Evolutionary conservation across 2,888 invertebrate genomes (phyloP).

Genomic region (Phaonia tiefii): DNA sequence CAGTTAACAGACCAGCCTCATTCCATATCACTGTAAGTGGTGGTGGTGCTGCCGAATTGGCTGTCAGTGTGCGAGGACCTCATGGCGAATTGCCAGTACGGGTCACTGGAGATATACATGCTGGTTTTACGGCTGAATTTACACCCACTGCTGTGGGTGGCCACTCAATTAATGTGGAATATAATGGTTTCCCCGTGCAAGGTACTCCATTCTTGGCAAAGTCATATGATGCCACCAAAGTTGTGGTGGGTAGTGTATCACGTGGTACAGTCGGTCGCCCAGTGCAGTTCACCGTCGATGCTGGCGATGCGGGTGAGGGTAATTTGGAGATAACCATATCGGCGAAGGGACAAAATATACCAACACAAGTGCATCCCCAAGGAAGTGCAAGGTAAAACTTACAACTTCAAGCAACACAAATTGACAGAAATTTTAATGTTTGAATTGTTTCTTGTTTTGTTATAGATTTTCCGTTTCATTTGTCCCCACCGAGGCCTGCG

Average conservation of each 20-base stretch:
- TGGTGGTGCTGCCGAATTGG: slow-evolving; percentile 89
- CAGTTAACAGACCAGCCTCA: slow-evolving; percentile 89
- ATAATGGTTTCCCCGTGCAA: slow-evolving; percentile 92
- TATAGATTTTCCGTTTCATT: slow-evolving; percentile 95
- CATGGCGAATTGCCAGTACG: slow-evolving; percentile 92
- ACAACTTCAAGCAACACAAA: neutral
- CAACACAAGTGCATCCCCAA: slow-evolving; percentile 96
- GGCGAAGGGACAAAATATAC: slow-evolving; percentile 94
- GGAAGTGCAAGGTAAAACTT: slow-evolving; percentile 84
- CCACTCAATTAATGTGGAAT: slow-evolving; percentile 94
- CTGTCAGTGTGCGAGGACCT: slow-evolving; percentile 94
- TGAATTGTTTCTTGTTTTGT: neutral
- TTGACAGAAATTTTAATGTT: neutral
- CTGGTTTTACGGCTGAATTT: slow-evolving; percentile 94
- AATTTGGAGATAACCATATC: slow-evolving; percentile 98
- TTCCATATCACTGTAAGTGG: slow-evolving; percentile 89
- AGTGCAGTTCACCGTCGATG: slow-evolving; percentile 97
- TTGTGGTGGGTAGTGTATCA: slow-evolving; percentile 89
- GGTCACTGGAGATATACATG: slow-evolving; percentile 92
- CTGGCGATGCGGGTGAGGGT: slow-evolving; percentile 97
- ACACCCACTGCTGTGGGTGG: slow-evolving; percentile 96
- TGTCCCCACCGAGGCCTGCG: slow-evolving; percentile 95
- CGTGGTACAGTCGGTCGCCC: slow-evolving; percentile 93
- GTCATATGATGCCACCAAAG: slow-evolving; percentile 95
- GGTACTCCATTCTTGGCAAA: slow-evolving; percentile 95